phyloP scores from a whole-genome alignment of 2,113 vertebrate genomes.

The Hiodon alosoides region DNA sequence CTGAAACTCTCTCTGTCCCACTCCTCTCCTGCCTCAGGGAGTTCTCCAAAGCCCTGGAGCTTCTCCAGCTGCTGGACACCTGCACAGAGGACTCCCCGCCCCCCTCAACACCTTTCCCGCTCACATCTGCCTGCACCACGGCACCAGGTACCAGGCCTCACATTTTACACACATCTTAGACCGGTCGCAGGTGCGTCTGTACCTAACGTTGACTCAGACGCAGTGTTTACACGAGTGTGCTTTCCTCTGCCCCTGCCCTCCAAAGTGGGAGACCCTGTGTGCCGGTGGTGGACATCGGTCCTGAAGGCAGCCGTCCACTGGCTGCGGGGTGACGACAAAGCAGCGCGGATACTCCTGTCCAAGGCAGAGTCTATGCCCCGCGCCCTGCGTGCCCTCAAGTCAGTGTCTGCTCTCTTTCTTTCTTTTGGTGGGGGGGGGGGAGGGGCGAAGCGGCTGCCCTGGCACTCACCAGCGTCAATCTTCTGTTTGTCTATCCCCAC shows the following conservation, averaged over 20 bases:
- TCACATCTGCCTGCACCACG: slow-evolving; percentile 54
- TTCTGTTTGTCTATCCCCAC: slow-evolving; percentile 30
- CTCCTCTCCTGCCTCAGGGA: slow-evolving; percentile 62
- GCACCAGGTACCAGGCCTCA: slow-evolving; percentile 48
- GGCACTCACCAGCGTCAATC: not conserved
- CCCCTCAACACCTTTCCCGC: slow-evolving; percentile 49
- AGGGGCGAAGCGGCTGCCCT: slow-evolving; percentile 5
- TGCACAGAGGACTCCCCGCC: slow-evolving; percentile 73
- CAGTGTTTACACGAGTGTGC: not conserved
- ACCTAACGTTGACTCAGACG: too few species aligned
- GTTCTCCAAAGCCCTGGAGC: slow-evolving; percentile 79
- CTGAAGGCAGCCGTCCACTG: slow-evolving; percentile 78
- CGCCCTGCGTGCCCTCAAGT: slow-evolving; percentile 81
- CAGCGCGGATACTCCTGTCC: slow-evolving; percentile 67
- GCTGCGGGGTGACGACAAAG: slow-evolving; percentile 80
- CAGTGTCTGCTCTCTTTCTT: slow-evolving; percentile 41
- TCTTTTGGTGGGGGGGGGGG: not conserved
- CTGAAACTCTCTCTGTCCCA: not conserved
- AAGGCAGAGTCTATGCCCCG: slow-evolving; percentile 86
- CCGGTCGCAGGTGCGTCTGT: not conserved
- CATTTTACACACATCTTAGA: not conserved
- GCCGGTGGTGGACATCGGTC: slow-evolving; percentile 88
- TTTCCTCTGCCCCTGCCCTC: not conserved
- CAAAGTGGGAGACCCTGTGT: slow-evolving; percentile 79
- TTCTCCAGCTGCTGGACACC: slow-evolving; percentile 81